Base-by-base conservation (phyloP, 2,888 invertebrate genomes). In the Philhelius pedissequus region DNA sequence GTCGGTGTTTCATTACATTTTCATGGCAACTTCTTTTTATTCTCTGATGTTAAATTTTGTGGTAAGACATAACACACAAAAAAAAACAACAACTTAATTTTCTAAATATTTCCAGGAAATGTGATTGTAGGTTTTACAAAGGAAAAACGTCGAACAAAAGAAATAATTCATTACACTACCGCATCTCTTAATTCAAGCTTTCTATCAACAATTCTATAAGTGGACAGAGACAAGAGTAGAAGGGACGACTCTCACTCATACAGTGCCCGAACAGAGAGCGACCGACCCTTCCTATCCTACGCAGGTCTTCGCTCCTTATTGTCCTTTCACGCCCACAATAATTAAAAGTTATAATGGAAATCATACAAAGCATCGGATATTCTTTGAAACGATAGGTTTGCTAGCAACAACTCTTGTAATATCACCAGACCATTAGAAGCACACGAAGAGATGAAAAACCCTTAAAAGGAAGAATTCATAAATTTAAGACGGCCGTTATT, bases 261-360 rank as follows among this genome's bases (percentile, higher is more conserved):
- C n/a, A 18, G 15, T 13, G 13, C 6, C 48, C 6, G n/a, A n/a
- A n/a, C 1, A 7, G 5, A n/a, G 7, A 18, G 15, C 6, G 13
- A 2, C 48, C 6, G 22, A 48, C 48, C 22, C 20, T 22, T 48
- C 1, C 45, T 45, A 11, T 4, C 20, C 9, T 18, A 27, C 43
- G 56, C 45, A 71, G n/a, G 32, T 58, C 25, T 30, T 48, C 18
- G 4, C 9, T 50, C 43, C 32, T 38, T 66, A 52, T 58, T 32
- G 20, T 40, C 22, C 62, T 60, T 9, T 30, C 15, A 66, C 66
- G 78, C 74, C 78, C 83, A 74, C 78, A 79, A 78, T 78, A 83
- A 83, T 83, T 83, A 83, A 83, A 83, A 83, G 69, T 83, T 83
- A 78, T 83, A 83, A 78, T 83, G 74, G 64, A 83, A 83, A 79